Percentiles rank a stretch among this genome's conserved stretches.
Conservation (phyloP, 64 coral and sea anemone genomes). For the Astreopora myriophthalma region DNA sequence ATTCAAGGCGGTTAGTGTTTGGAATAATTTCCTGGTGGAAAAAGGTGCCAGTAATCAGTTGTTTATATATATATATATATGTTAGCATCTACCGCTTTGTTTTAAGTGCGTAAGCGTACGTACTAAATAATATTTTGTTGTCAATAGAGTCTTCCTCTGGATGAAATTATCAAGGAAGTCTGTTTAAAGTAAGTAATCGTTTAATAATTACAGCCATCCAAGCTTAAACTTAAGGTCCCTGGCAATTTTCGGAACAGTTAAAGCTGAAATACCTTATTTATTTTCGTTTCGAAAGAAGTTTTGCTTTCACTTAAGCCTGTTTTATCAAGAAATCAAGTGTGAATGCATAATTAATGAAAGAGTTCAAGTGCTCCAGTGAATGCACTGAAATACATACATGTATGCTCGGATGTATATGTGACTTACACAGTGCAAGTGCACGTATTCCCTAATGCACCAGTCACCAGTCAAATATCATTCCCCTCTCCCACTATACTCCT, state of each 20-base stretch:
- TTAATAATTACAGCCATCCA: too few species aligned
- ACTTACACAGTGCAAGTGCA: too few species aligned
- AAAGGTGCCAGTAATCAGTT: not conserved
- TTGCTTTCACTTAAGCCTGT: not conserved
- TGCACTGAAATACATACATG: too few species aligned
- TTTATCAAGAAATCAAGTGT: not conserved
- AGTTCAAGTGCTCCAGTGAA: too few species aligned
- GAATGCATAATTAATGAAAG: too few species aligned
- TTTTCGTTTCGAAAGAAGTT: not conserved
- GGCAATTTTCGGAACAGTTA: too few species aligned
- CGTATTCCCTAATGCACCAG: too few species aligned
- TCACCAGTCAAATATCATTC: too few species aligned
- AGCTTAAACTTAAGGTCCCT: too few species aligned
- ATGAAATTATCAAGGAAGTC: conserved; percentile 83
- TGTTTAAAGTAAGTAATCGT: conserved; percentile 76
- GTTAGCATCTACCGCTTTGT: not conserved
- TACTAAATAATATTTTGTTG: not conserved
- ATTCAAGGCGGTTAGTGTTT: not conserved
- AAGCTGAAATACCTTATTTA: not conserved
- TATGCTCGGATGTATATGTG: too few species aligned
- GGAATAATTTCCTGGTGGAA: not conserved
- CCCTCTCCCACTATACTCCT: too few species aligned
- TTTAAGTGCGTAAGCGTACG: not conserved
- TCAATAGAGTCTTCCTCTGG: conserved; percentile 72
- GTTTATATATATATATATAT: not conserved